Evolutionary conservation across 2,888 invertebrate genomes (phyloP).

Genomic region (Podotricha telesiphe): DNA sequence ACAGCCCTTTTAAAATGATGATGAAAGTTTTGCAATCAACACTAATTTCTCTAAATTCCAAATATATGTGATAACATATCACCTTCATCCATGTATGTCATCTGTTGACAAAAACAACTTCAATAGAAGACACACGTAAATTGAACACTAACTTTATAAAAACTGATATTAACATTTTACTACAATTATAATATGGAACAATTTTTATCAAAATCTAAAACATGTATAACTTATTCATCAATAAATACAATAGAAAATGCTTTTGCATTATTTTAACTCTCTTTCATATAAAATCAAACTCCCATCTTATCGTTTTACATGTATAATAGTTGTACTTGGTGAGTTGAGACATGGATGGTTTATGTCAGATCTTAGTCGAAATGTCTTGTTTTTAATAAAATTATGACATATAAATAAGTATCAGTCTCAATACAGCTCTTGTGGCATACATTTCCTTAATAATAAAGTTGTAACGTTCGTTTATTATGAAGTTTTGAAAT

Average conservation of each 20-base stretch:
- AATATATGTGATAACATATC: too few species aligned
- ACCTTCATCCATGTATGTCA: too few species aligned
- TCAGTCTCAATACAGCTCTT: slow-evolving; percentile 47
- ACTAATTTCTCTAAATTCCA: too few species aligned
- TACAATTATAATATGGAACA: too few species aligned
- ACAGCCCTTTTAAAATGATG: too few species aligned
- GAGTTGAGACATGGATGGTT: not conserved
- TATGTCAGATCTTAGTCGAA: slow-evolving; percentile 10
- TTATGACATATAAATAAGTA: slow-evolving; percentile 44
- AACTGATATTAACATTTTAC: not conserved
- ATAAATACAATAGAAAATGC: not conserved
- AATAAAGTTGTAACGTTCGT: slow-evolving; percentile 27
- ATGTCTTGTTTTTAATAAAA: slow-evolving; percentile 7
- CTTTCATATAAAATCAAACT: not conserved
- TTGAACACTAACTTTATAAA: too few species aligned
- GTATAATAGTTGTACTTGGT: not conserved
- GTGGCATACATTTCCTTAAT: slow-evolving; percentile 38
- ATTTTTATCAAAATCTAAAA: too few species aligned
- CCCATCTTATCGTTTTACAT: not conserved
- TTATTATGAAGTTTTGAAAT: slow-evolving; percentile 3
- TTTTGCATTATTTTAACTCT: not conserved
- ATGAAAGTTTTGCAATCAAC: too few species aligned
- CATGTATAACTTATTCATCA: too few species aligned
- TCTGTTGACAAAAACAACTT: not conserved
- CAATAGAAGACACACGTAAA: not conserved